Percentiles rank a stretch among this genome's conserved stretches.
Evolutionary conservation across 2,888 invertebrate genomes (phyloP).

Genomic region (Tetheella fluctuosa): DNA sequence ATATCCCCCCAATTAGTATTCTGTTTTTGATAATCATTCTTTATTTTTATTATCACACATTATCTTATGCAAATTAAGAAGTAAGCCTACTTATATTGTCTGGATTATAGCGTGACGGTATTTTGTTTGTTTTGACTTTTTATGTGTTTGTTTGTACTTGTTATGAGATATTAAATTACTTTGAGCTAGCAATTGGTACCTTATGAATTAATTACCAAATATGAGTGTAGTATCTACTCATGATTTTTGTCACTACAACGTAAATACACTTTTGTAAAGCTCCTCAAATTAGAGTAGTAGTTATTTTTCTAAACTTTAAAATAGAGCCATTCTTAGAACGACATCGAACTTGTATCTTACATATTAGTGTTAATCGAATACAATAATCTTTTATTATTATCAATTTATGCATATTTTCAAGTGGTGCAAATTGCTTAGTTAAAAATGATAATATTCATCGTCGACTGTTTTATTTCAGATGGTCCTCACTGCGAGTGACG

Average conservation of each 20-base stretch:
- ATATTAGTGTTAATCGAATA: neutral
- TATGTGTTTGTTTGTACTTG: constrained; percentile 18
- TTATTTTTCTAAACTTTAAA: too few species aligned
- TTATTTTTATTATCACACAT: constrained; percentile 29
- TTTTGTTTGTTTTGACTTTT: constrained; percentile 26
- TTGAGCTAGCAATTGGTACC: neutral
- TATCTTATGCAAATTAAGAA: constrained; percentile 56
- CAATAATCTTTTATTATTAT: neutral
- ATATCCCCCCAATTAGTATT: constrained; percentile 43
- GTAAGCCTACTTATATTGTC: constrained; percentile 55
- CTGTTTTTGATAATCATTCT: constrained; percentile 29
- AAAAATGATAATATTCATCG: too few species aligned
- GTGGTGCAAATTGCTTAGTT: too few species aligned
- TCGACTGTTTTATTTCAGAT: too few species aligned
- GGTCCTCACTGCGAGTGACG: too few species aligned
- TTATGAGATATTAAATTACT: neutral
- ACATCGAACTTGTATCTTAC: neutral
- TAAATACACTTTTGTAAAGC: neutral
- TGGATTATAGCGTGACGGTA: constrained; percentile 36
- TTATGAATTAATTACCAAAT: neutral
- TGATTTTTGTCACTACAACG: too few species aligned
- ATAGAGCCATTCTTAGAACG: neutral
- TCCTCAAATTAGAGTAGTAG: too few species aligned
- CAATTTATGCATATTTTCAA: neutral
- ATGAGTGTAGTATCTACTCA: neutral